Evolutionary conservation across 1,140 invertebrate genomes (phyloP).

Genomic region (Trichomalopsis sarcophagae): DNA sequence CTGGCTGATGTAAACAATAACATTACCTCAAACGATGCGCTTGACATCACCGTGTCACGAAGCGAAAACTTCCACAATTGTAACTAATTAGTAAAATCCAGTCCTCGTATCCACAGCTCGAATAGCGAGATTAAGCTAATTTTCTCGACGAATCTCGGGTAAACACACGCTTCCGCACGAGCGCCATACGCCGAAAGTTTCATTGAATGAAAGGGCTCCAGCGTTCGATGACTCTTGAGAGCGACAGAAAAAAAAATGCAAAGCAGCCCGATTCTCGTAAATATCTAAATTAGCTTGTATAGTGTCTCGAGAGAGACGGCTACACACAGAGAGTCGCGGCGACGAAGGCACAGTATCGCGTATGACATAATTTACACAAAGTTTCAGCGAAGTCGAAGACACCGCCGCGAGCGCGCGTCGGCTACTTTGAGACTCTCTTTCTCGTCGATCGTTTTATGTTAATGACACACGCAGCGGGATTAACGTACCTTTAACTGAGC

Average conservation of each 20-base stretch:
- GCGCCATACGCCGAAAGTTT: too few relatives aligned
- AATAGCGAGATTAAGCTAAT: too few relatives aligned
- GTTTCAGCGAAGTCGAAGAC: neutral
- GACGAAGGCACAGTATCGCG: neutral
- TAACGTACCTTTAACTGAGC: neutral
- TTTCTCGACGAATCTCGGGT: too few relatives aligned
- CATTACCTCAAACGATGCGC: neutral
- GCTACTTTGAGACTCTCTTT: neutral
- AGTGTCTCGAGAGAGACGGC: neutral
- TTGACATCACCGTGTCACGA: neutral
- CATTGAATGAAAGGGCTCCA: neutral
- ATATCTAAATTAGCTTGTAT: slow-evolving; percentile 19
- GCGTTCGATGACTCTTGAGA: slow-evolving; percentile 26
- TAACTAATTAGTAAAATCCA: neutral
- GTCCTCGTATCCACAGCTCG: too few relatives aligned
- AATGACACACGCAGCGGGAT: neutral
- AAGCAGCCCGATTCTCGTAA: neutral
- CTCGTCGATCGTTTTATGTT: neutral
- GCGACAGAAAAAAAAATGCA: neutral
- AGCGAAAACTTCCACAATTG: neutral
- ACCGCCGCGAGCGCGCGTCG: too few relatives aligned
- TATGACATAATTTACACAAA: slow-evolving; percentile 12
- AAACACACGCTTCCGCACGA: too few relatives aligned
- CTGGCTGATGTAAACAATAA: neutral
- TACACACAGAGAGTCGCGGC: neutral